phyloP scores from a whole-genome alignment of 2,888 invertebrate genomes.

The Leptopilina myrica region DNA sequence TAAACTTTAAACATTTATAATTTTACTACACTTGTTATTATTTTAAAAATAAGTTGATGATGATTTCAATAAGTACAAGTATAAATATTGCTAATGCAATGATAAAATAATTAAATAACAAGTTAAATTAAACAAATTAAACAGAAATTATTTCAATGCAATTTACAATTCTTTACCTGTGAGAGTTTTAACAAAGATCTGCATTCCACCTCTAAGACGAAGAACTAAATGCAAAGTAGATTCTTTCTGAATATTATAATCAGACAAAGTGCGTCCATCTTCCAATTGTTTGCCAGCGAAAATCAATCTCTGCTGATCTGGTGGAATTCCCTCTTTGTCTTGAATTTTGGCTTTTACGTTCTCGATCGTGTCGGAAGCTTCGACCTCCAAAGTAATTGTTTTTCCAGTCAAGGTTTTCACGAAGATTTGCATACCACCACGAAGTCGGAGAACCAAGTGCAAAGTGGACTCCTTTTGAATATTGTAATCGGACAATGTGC shows the following conservation, averaged over 20 bases:
- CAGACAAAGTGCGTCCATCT: slow-evolving; percentile 63
- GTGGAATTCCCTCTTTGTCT: slow-evolving; percentile 65
- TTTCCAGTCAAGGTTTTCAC: slow-evolving; percentile 49
- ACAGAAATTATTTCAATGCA: too few relatives aligned
- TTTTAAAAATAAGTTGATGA: too few relatives aligned
- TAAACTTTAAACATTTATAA: too few relatives aligned
- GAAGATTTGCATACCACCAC: slow-evolving; percentile 57
- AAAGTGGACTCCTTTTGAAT: slow-evolving; percentile 66
- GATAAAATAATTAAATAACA: neutral
- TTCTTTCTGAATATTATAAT: slow-evolving; percentile 66
- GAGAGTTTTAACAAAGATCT: slow-evolving; percentile 63
- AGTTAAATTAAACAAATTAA: neutral
- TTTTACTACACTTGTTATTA: too few relatives aligned
- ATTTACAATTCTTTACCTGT: slow-evolving; percentile 52
- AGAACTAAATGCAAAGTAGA: slow-evolving; percentile 64
- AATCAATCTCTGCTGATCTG: slow-evolving; percentile 65
- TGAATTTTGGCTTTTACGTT: slow-evolving; percentile 66
- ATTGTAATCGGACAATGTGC: slow-evolving; percentile 63
- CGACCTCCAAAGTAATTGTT: slow-evolving; percentile 65
- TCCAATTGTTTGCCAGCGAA: slow-evolving; percentile 67
- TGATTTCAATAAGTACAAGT: too few relatives aligned
- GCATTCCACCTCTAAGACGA: slow-evolving; percentile 63
- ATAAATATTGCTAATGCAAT: too few relatives aligned
- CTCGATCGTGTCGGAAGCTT: slow-evolving; percentile 64
- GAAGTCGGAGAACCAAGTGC: slow-evolving; percentile 60